phyloP scores from a whole-genome alignment of 2,113 vertebrate species.

The Tursiops truncatus region DNA sequence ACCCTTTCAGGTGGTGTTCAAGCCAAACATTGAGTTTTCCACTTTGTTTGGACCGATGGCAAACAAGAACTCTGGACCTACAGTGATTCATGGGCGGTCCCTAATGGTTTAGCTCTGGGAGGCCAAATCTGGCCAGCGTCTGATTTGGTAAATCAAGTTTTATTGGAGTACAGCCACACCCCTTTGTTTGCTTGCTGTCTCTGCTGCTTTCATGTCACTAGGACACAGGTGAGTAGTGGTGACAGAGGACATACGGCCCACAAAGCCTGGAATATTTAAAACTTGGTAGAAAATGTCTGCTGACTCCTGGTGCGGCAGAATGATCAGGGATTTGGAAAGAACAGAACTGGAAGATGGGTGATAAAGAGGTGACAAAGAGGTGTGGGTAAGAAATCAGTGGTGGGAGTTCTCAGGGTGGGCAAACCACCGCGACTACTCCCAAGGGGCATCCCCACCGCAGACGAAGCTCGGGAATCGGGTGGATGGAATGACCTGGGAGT shows the following conservation, averaged over 20 bases:
- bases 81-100: background rate
- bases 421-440: too few relatives aligned
- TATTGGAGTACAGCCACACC: background rate
- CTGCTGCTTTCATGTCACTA: background rate
- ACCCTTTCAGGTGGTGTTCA: background rate
- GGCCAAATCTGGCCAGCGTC: background rate
- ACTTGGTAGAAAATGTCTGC: background rate
- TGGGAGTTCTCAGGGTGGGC: rapidly evolving
- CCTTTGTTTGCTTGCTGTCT: background rate
- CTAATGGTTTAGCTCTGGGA: background rate
- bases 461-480: background rate
- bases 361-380: background rate
- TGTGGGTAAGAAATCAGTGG: background rate
- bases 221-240: background rate
- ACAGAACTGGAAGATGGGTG: background rate
- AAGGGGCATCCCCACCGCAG: background rate
- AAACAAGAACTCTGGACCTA: background rate
- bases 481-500: background rate
- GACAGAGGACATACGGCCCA: too few relatives aligned
- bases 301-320: background rate
- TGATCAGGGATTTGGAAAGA: background rate
- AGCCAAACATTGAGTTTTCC: background rate
- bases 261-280: background rate
- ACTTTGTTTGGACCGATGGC: background rate
- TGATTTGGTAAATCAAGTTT: background rate